phyloP scores from a whole-genome alignment of 2,113 vertebrate genomes.

The Xenotilapia longispinis region DNA sequence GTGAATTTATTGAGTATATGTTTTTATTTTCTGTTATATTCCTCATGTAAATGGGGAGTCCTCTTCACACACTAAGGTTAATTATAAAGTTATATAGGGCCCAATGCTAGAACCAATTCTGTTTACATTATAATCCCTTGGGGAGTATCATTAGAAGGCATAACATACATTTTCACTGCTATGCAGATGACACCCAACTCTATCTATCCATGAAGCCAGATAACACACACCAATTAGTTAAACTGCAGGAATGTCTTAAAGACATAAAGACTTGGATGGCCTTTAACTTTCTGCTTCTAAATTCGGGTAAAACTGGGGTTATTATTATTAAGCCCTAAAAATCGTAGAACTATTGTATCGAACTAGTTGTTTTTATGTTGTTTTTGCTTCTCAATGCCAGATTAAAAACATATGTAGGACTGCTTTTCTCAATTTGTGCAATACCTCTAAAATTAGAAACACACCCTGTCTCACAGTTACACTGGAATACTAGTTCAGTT shows the following conservation, averaged over 20 bases:
- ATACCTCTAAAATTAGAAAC: background rate
- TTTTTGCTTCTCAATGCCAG: background rate
- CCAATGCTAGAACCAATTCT: background rate
- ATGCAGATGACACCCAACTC: background rate
- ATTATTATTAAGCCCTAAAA: background rate
- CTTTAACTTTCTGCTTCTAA: fast-evolving
- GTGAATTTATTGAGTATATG: background rate
- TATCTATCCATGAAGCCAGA: background rate
- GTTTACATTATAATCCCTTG: background rate
- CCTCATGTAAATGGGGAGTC: background rate
- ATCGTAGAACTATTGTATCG: background rate
- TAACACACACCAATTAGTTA: background rate
- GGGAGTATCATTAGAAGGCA: background rate
- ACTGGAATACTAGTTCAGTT: background rate
- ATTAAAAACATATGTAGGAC: background rate
- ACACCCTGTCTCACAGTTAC: background rate
- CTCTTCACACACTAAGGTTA: background rate
- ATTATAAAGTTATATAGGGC: background rate
- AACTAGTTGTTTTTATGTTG: background rate
- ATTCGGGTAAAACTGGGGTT: background rate
- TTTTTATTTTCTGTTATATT: background rate
- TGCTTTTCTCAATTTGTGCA: background rate
- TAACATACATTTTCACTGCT: background rate
- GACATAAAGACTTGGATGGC: background rate
- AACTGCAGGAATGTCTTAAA: background rate